Conservation (phyloP, 2,888 invertebrate genomes). For the Oxytorus armatus region DNA sequence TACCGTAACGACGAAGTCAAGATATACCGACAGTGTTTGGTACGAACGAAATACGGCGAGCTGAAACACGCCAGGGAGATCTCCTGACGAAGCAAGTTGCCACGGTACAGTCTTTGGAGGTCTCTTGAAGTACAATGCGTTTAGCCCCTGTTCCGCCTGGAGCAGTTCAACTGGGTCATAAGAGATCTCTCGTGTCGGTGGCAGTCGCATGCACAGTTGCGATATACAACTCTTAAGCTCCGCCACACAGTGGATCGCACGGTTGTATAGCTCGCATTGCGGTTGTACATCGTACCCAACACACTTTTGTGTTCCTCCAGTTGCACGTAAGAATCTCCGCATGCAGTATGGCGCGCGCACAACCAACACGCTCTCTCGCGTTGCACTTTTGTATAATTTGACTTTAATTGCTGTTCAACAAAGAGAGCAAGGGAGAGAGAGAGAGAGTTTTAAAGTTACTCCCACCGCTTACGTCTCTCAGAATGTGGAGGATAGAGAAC, state of each 20-base stretch:
- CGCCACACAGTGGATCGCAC: constrained; percentile 36
- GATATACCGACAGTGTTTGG: constrained; percentile 1
- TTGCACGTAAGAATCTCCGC: constrained; percentile 57
- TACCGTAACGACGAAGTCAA: constrained; percentile 2
- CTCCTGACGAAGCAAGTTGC: constrained; percentile 30
- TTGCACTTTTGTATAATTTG: constrained; percentile 80
- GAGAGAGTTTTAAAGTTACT: constrained; percentile 77
- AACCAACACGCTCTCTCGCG: constrained; percentile 31
- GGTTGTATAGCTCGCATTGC: constrained; percentile 46
- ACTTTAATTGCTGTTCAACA: constrained; percentile 80
- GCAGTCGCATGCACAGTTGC: constrained; percentile 41
- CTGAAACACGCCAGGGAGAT: constrained; percentile 25
- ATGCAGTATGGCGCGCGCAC: constrained; percentile 42
- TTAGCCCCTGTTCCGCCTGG: constrained; percentile 74
- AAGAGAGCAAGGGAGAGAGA: too few species aligned
- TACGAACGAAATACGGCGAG: constrained; percentile 2
- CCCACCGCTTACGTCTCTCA: constrained; percentile 61
- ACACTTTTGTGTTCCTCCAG: constrained; percentile 64
- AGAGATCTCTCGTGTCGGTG: constrained; percentile 75
- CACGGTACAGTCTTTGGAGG: constrained; percentile 25
- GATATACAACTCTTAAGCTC: constrained; percentile 50
- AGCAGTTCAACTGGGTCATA: constrained; percentile 78
- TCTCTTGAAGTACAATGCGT: constrained; percentile 77
- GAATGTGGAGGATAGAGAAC: constrained; percentile 26
- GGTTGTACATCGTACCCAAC: constrained; percentile 64